Evolutionary conservation across 1,140 invertebrate species (phyloP).

Genomic region (Nasonia vitripennis): DNA sequence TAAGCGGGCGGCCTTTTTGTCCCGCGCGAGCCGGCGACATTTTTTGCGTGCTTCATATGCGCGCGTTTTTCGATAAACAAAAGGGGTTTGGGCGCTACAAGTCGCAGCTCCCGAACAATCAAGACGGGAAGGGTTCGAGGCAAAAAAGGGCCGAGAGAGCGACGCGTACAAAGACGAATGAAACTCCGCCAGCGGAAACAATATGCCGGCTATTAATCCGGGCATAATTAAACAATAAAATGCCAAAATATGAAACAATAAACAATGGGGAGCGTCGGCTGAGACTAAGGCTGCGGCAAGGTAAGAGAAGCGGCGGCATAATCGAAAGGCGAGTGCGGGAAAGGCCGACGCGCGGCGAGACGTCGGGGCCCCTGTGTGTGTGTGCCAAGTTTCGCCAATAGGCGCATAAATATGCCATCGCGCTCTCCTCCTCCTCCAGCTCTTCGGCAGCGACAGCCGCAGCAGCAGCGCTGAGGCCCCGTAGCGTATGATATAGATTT

Average conservation of each 20-base stretch:
- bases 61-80: constrained; percentile 32
- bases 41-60: constrained; percentile 43
- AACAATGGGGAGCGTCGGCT: constrained; percentile 36
- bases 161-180: neutral
- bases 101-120: constrained; percentile 21
- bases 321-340: constrained; percentile 1
- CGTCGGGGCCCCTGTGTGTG: constrained; percentile 3
- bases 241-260: constrained; percentile 53
- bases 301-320: neutral
- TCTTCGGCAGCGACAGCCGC: constrained; percentile 47
- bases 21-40: neutral
- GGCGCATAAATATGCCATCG: constrained; percentile 52
- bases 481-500: constrained; percentile 65
- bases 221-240: constrained; percentile 54
- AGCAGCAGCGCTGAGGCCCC: constrained; percentile 31
- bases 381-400: constrained; percentile 49
- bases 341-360: neutral
- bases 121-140: neutral
- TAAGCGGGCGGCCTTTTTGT: constrained; percentile 11
- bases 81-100: constrained; percentile 29
- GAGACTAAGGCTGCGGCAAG: neutral
- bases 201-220: constrained; percentile 51
- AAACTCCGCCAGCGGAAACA: constrained; percentile 35
- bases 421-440: constrained; percentile 21
- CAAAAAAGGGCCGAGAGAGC: neutral